Evolutionary conservation across 2,888 invertebrate species (phyloP).

Genomic region (Leuctra nigra): DNA sequence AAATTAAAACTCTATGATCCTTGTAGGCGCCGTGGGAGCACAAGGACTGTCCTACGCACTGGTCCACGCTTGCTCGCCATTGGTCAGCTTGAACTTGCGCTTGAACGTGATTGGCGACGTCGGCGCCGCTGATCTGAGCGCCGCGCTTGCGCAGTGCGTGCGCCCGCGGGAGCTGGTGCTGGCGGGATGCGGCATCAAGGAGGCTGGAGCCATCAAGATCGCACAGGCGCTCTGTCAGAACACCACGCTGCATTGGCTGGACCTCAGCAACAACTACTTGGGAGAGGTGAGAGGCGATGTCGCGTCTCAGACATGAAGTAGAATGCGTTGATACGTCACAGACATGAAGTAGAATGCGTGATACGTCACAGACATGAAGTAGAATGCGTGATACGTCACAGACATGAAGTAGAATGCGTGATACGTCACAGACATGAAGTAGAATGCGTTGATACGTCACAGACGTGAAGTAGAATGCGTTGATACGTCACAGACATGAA

Average conservation of each 20-base stretch:
- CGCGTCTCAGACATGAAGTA: too few species aligned
- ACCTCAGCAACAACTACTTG: conserved; percentile 53
- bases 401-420: too few species aligned
- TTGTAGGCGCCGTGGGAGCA: conserved; percentile 39
- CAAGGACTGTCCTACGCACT: conserved; percentile 49
- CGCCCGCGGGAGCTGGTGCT: conserved; percentile 49
- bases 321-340: too few species aligned
- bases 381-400: too few species aligned
- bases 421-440: too few species aligned
- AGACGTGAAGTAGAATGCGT: too few species aligned
- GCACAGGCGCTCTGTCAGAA: conserved; percentile 50
- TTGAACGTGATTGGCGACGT: conserved; percentile 52
- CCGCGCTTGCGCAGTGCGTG: conserved; percentile 45
- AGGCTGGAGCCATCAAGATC: conserved; percentile 47
- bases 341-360: too few species aligned
- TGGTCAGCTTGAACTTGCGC: conserved; percentile 46
- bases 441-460: too few species aligned
- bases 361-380: too few species aligned
- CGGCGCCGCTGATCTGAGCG: conserved; percentile 52
- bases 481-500: too few species aligned
- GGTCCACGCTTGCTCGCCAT: conserved; percentile 44
- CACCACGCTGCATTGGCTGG: conserved; percentile 46
- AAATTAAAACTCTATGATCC: not conserved
- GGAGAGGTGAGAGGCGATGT: conserved; percentile 48
- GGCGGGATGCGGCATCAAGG: conserved; percentile 49